These are phyloP conservation scores for Aphelinus certus DNA, from an alignment of 1,140 invertebrate genomes.

Conservation along the genomic window DNA sequence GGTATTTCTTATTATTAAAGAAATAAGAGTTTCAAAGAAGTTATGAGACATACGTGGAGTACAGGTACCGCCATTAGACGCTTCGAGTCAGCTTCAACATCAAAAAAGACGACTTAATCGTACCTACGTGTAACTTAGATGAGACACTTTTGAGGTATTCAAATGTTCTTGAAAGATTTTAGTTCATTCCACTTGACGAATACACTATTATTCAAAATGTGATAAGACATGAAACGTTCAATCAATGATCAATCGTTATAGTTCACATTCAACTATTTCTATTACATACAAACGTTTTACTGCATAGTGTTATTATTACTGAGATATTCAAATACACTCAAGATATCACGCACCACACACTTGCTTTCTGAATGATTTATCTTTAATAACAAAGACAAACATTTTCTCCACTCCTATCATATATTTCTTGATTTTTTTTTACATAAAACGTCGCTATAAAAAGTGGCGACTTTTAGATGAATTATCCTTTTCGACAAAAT, in stretches of 20 bases:
- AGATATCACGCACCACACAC: constrained; percentile 47
- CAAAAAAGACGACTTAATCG: constrained; percentile 46
- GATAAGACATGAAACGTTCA: constrained; percentile 26
- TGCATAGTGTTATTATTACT: constrained; percentile 46
- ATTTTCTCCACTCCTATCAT: constrained; percentile 28
- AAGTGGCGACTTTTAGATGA: constrained; percentile 27
- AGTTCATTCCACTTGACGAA: constrained; percentile 29
- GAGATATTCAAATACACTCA: constrained; percentile 48
- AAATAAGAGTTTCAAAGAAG: constrained; percentile 55
- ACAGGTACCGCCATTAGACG: constrained; percentile 54
- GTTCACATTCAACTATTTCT: constrained; percentile 36
- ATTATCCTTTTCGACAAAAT: constrained; percentile 18
- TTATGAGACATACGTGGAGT: constrained; percentile 56
- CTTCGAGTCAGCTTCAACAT: constrained; percentile 47
- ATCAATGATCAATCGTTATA: constrained; percentile 26
- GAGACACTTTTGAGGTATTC: constrained; percentile 17
- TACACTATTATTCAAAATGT: constrained; percentile 31
- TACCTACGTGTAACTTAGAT: constrained; percentile 33
- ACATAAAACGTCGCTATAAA: constrained; percentile 33
- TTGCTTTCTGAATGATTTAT: constrained; percentile 23
- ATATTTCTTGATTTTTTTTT: constrained; percentile 10
- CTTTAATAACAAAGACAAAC: constrained; percentile 24
- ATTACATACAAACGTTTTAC: constrained; percentile 40
- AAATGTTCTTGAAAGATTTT: constrained; percentile 26
- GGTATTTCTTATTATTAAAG: constrained; percentile 44